Evolutionary conservation across 2,113 vertebrate species (phyloP).

Genomic region (Arizona elegans): DNA sequence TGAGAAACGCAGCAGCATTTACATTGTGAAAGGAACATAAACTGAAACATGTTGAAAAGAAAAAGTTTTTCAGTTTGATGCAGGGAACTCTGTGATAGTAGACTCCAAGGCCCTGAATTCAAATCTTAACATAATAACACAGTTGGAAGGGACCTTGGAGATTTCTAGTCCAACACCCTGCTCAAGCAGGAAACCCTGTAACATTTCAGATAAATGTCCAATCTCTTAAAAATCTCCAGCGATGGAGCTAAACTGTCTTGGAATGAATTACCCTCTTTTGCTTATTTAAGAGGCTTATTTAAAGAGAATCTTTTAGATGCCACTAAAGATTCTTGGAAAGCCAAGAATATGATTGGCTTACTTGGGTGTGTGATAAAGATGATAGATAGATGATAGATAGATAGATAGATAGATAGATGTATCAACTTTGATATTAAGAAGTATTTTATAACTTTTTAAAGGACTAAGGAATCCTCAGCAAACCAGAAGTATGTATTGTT

Average conservation of each 20-base stretch:
- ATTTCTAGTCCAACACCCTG: too few species aligned
- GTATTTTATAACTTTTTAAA: neutral
- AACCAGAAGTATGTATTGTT: neutral
- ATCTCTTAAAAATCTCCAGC: neutral
- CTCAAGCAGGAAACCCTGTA: neutral
- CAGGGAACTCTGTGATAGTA: neutral
- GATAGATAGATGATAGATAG: neutral
- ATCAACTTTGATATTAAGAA: neutral
- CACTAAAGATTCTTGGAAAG: neutral
- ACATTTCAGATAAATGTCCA: neutral
- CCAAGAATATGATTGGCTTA: neutral
- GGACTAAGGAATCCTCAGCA: neutral
- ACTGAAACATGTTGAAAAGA: neutral
- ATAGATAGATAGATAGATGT: neutral
- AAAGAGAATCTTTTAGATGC: neutral
- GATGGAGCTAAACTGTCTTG: neutral
- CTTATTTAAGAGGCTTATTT: neutral
- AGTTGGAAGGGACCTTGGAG: neutral
- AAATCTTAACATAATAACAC: neutral
- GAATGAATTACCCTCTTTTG: neutral
- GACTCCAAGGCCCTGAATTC: neutral
- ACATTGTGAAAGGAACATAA: constrained; percentile 1
- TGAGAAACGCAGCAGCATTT: constrained; percentile 2
- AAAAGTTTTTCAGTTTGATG: neutral
- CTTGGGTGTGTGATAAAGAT: neutral